These are phyloP conservation scores for Loris lydekkerianus DNA, from an alignment of 2,797 vertebrate species.

Conservation along the genomic window DNA sequence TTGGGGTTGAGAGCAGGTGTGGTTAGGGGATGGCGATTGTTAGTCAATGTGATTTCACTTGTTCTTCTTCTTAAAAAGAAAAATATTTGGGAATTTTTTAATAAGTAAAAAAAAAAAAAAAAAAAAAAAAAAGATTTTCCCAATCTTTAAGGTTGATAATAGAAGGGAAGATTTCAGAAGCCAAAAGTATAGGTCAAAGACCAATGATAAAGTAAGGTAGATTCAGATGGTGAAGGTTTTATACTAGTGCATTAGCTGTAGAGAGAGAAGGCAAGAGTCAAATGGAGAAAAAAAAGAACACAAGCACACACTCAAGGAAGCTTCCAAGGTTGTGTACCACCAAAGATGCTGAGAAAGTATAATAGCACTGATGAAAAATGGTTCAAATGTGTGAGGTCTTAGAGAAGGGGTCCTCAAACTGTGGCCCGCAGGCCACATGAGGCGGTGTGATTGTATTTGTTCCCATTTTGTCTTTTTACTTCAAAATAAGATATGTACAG, in stretches of 20 bases:
- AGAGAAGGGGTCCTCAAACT: background rate
- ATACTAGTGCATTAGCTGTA: background rate
- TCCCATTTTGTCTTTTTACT: no score
- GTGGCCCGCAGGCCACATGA: no score
- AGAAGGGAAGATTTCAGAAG: background rate
- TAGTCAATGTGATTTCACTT: no score
- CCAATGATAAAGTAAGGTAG: background rate
- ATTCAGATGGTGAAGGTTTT: background rate
- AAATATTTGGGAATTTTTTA: no score
- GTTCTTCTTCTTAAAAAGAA: no score
- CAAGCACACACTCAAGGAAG: no score
- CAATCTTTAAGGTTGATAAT: background rate
- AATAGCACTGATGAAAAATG: background rate
- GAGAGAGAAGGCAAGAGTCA: background rate
- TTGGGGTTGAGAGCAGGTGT: no score
- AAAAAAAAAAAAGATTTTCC: no score
- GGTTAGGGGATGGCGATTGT: no score
- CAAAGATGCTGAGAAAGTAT: background rate
- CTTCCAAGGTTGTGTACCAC: background rate
- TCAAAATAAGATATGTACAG: no score
- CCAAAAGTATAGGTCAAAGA: background rate
- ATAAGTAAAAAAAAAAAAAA: conserved; percentile 6
- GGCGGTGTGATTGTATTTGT: no score
- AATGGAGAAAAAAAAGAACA: background rate
- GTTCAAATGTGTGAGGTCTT: background rate